A percentile compares a stretch with the other conserved stretches of the same genome.
These are phyloP conservation scores for Laticauda laticaudata DNA, from an alignment of 2,113 vertebrate genomes.

Conservation along the genomic window DNA sequence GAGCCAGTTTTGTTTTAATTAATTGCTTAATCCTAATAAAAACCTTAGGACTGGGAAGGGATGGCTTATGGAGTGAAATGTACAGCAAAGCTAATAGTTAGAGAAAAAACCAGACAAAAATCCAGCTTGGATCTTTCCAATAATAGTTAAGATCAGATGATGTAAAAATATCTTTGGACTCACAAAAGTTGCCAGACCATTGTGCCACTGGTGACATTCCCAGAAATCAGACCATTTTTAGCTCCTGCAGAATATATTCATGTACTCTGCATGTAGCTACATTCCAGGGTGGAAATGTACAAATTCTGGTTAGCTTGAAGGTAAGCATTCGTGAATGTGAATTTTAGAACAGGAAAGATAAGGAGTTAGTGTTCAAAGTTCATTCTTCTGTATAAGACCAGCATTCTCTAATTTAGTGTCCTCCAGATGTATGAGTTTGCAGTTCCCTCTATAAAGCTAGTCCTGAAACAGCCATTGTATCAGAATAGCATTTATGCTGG, in stretches of 20 bases:
- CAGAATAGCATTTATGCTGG: background rate
- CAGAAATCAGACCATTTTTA: constrained; percentile 19
- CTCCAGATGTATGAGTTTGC: background rate
- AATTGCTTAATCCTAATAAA: constrained; percentile 11
- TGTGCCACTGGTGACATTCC: constrained; percentile 18
- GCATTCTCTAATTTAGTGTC: background rate
- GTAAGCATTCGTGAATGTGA: constrained; percentile 26
- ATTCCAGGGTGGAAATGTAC: constrained; percentile 27
- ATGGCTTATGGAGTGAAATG: background rate
- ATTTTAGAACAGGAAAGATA: constrained; percentile 41
- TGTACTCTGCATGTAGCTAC: constrained; percentile 8
- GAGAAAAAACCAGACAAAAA: constrained; percentile 36
- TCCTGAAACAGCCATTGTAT: background rate
- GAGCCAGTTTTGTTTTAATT: background rate
- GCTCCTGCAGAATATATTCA: background rate
- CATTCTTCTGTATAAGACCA: constrained; percentile 42
- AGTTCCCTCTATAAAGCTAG: background rate
- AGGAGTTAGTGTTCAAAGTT: constrained; percentile 36
- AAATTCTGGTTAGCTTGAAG: background rate
- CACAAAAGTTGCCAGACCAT: constrained; percentile 42
- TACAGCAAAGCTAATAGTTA: constrained; percentile 31
- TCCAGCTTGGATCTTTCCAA: constrained; percentile 41
- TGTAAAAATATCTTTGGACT: constrained; percentile 33
- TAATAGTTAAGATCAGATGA: constrained; percentile 21
- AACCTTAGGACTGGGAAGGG: background rate